Evolutionary conservation across 30 jellyfish, hydroid and myxozoan genomes (phyloP).

Genomic region (Turritopsis dohrnii): DNA sequence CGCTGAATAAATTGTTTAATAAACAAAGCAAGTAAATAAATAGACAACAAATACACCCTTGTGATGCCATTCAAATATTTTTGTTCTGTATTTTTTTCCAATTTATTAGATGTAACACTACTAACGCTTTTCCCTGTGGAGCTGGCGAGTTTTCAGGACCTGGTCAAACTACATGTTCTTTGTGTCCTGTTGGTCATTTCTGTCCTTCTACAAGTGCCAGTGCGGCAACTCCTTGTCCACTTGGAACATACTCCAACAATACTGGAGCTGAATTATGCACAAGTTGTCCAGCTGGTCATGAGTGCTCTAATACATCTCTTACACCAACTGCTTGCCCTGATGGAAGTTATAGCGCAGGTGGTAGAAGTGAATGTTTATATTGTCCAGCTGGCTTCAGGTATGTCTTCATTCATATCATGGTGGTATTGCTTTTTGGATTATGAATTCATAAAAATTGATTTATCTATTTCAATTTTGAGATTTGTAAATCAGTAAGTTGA

Average conservation of each 20-base stretch:
- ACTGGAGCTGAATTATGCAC: constrained; percentile 72
- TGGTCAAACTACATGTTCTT: constrained; percentile 46
- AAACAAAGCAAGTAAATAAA: too few relatives aligned
- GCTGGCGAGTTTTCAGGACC: constrained; percentile 45
- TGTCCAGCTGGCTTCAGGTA: constrained; percentile 39
- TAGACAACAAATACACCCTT: too few relatives aligned
- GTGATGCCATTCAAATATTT: neutral
- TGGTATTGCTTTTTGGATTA: too few relatives aligned
- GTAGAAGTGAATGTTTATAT: neutral
- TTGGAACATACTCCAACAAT: constrained; percentile 71
- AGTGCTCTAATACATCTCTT: constrained; percentile 25
- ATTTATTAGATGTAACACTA: constrained; percentile 31
- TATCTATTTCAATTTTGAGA: too few relatives aligned
- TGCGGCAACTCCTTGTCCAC: constrained; percentile 73
- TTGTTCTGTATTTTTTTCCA: constrained; percentile 35
- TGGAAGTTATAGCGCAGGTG: constrained; percentile 33
- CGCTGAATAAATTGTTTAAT: too few relatives aligned
- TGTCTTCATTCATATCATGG: neutral
- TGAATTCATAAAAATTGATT: too few relatives aligned
- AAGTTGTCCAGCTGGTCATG: constrained; percentile 47
- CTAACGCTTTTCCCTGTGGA: constrained; percentile 47
- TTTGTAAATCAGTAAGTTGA: too few relatives aligned
- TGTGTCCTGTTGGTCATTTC: constrained; percentile 78
- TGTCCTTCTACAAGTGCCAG: constrained; percentile 76
- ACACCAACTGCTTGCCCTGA: constrained; percentile 38